Base-by-base conservation (phyloP, 2,888 invertebrate genomes). In the Allolobophora icterica region DNA sequence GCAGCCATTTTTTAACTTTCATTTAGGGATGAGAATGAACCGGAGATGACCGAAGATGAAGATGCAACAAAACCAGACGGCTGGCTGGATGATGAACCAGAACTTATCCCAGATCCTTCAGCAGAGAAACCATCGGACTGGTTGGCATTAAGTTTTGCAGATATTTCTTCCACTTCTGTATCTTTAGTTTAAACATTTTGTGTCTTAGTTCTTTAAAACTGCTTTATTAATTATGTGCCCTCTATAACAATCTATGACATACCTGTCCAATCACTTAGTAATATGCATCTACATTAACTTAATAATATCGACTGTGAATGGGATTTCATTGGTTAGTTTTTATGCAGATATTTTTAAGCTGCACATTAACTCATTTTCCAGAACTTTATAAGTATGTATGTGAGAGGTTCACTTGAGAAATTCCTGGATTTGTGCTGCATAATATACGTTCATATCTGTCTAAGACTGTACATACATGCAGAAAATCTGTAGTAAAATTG, bases 71-170 rank as follows among this genome's bases (percentile, higher is more conserved):
- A 97, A 95, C 99, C 99, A 0, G 97, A 97, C 33, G 98, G 97
- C 33, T 99, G 99, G 99, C 96, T 99, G 52, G 98, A 98, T 93
- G 97, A 98, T 94, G 99, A 99, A 95, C 97, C 97, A 0, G 97
- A 97, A 90, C 97, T 97, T 96, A 95, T 96, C 91, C 97, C 98
- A 1, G 99, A 99, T 96, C 97, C 98, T 0, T 96, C 97, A 89
- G 98, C 99, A 0, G 96, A 96, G 91, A 98, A 98, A 95, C 99
- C 99, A 0, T 97, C 96, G 0, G 99, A 99, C 95, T 99, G 99
- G 96, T 96, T 92, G 93, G 94, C 93, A 92, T 38, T 38, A 11
- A 71, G 38, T 13, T 24, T 38, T 30, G 30, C n/a, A 71, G 30
- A 30, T 13, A n/a, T 30, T n/a, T 71, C 71, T n/a, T n/a, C n/a